phyloP scores from a whole-genome alignment of 2,113 vertebrate species.

The Microtus pennsylvanicus region DNA sequence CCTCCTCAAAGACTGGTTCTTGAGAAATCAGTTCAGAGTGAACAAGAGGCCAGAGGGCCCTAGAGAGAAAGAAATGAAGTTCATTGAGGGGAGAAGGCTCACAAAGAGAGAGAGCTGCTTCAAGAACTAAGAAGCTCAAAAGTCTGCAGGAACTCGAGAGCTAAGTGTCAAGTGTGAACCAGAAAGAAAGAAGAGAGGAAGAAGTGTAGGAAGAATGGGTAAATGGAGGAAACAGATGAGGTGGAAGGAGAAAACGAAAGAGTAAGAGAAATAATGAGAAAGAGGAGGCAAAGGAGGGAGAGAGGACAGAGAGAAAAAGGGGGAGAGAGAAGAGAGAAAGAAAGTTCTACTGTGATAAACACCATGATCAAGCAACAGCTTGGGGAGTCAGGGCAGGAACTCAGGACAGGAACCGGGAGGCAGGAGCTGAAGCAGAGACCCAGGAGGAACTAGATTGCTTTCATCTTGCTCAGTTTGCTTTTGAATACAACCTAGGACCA shows the following conservation, averaged over 20 bases:
- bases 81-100: accelerated
- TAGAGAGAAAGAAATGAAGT: neutral
- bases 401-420: neutral
- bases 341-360: neutral
- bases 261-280: neutral
- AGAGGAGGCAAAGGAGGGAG: neutral
- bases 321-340: neutral
- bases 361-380: neutral
- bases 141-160: neutral
- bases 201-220: neutral
- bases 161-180: neutral
- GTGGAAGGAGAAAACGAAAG: neutral
- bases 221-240: neutral
- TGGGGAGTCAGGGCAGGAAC: neutral
- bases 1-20: neutral
- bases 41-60: neutral
- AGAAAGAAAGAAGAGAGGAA: neutral
- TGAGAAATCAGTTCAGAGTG: neutral
- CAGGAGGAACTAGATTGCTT: neutral
- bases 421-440: neutral
- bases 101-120: neutral
- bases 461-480: neutral
- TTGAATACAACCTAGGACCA: neutral
- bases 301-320: neutral
- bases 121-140: neutral